phyloP scores from a whole-genome alignment of 2,797 vertebrate genomes.

The Tauraco hartlaubi region DNA sequence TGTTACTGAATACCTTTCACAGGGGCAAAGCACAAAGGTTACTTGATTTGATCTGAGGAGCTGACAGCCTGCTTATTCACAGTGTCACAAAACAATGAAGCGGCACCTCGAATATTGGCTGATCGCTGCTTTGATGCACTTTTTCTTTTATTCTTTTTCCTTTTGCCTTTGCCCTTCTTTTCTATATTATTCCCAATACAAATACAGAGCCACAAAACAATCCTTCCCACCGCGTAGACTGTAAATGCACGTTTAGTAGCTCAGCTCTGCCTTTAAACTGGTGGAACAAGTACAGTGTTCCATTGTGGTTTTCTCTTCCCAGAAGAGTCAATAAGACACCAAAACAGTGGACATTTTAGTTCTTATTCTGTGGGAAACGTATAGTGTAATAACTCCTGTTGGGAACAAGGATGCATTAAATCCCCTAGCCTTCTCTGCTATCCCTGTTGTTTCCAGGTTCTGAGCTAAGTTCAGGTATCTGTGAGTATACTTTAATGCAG shows the following conservation, averaged over 20 bases:
- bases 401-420: not conserved
- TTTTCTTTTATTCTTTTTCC: not conserved
- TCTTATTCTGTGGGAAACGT: not conserved
- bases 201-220: not conserved
- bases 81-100: not conserved
- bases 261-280: not conserved
- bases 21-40: not conserved
- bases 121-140: not conserved
- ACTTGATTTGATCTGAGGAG: not conserved
- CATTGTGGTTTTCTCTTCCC: not conserved
- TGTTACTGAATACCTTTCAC: not conserved
- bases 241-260: not conserved
- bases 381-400: not conserved
- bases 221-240: not conserved
- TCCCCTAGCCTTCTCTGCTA: not conserved
- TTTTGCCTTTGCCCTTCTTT: not conserved
- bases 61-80: not conserved
- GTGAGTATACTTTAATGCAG: not conserved
- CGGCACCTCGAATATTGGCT: not conserved
- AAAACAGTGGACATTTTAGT: not conserved
- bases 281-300: not conserved
- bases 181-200: not conserved
- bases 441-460: not conserved
- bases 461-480: not conserved
- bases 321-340: not conserved